Evolutionary conservation across 2,888 invertebrate genomes (phyloP).

Genomic region (Caradrina clavipalpis): DNA sequence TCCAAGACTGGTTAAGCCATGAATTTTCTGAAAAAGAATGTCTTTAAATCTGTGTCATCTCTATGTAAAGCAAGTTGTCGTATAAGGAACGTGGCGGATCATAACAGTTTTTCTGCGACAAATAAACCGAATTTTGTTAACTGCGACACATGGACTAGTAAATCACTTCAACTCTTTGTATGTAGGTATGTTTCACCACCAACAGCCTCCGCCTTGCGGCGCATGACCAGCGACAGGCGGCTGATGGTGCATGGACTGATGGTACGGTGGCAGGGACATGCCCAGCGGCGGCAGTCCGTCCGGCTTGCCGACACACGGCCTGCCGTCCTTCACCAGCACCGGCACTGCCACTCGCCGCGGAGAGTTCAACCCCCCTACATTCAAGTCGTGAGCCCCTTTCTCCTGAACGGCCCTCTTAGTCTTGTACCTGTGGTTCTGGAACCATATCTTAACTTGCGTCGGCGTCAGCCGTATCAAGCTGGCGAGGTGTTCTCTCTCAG

Average conservation of each 20-base stretch:
- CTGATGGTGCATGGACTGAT: constrained; percentile 86
- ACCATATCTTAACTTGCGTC: constrained; percentile 99
- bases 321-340: constrained; percentile 98
- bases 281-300: constrained; percentile 89
- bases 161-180: constrained; percentile 71
- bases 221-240: constrained; percentile 81
- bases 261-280: constrained; percentile 88
- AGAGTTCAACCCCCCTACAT: constrained; percentile 93
- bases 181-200: constrained; percentile 86
- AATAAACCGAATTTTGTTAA: constrained; percentile 55
- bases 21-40: neutral
- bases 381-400: constrained; percentile 94
- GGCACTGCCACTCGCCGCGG: constrained; percentile 98
- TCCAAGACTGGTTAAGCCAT: neutral
- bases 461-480: constrained; percentile 98
- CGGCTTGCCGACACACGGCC: constrained; percentile 94
- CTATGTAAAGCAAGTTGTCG: neutral
- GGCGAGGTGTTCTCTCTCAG: constrained; percentile 99
- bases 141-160: constrained; percentile 80
- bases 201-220: constrained; percentile 86
- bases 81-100: neutral
- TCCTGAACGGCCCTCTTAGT: constrained; percentile 99
- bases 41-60: neutral
- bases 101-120: neutral
- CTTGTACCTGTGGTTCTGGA: constrained; percentile 99